These are phyloP conservation scores for Cynopterus brachyotis DNA, from an alignment of 2,113 vertebrate species.

Conservation along the genomic window DNA sequence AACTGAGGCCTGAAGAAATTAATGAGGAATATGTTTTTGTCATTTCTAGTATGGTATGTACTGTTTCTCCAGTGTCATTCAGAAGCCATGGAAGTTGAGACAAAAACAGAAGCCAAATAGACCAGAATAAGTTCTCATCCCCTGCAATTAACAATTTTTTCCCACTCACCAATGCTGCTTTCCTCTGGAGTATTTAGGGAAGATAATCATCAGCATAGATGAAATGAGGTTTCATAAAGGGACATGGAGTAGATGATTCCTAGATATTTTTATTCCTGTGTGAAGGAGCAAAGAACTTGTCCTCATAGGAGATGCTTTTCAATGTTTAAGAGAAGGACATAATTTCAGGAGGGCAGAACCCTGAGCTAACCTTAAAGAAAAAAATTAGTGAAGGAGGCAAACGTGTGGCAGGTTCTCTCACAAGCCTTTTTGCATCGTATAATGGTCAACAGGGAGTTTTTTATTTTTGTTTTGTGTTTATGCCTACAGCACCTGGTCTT, in stretches of 20 bases:
- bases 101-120: not conserved
- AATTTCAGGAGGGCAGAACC: not conserved
- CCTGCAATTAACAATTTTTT: not conserved
- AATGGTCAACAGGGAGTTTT: not conserved
- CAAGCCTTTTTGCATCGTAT: not conserved
- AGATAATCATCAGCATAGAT: not conserved
- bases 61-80: not conserved
- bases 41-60: not conserved
- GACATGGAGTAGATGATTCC: not conserved
- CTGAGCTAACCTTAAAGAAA: constrained; percentile 21
- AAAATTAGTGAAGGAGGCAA: not conserved
- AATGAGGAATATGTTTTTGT: not conserved
- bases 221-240: not conserved
- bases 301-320: not conserved
- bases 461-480: no score
- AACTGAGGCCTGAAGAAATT: not conserved
- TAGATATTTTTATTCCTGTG: not conserved
- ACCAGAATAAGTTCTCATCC: not conserved
- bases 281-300: not conserved
- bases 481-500: no score
- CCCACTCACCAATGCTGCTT: not conserved
- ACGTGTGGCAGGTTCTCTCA: not conserved
- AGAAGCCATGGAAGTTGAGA: not conserved
- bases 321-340: not conserved
- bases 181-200: not conserved